These are phyloP conservation scores for Pristionchus mayeri DNA, from an alignment of 2,888 invertebrate species.

Conservation along the genomic window DNA sequence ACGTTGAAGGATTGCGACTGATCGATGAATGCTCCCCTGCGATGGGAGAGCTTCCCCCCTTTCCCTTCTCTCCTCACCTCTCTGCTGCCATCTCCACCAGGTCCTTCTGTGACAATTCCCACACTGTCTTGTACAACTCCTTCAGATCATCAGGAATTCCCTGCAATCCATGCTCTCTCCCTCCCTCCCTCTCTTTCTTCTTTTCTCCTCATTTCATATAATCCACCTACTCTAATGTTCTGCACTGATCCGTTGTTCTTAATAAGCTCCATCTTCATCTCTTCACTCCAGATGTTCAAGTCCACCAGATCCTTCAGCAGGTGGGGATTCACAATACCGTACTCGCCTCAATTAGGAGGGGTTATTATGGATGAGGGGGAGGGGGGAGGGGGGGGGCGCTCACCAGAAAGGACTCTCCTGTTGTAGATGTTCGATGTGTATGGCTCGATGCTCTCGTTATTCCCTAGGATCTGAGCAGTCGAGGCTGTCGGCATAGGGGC, in stretches of 20 bases:
- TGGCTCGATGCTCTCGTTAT: conserved; percentile 97
- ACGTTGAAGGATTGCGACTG: conserved; percentile 98
- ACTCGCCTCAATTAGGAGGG: conserved; percentile 23
- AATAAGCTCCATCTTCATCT: conserved; percentile 94
- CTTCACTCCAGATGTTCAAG: conserved; percentile 91
- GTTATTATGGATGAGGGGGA: not conserved
- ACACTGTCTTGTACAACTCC: conserved; percentile 79
- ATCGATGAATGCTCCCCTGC: conserved; percentile 95
- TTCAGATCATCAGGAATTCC: conserved; percentile 77
- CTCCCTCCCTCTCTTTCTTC: no score
- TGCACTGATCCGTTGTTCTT: conserved; percentile 92
- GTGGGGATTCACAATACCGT: conserved; percentile 94
- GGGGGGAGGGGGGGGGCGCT: not conserved
- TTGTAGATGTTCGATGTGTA: conserved; percentile 98
- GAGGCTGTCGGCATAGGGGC: conserved; percentile 99
- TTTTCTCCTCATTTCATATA: not conserved
- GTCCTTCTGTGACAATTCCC: conserved; percentile 86
- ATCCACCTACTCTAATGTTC: conserved; percentile 74
- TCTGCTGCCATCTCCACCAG: conserved; percentile 59
- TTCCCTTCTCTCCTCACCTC: conserved; percentile 23
- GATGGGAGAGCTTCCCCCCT: not conserved
- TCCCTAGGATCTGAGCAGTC: conserved; percentile 98
- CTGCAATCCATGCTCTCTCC: conserved; percentile 44
- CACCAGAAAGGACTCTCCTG: conserved; percentile 90
- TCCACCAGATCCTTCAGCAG: conserved; percentile 93